Percentiles rank a stretch among this genome's conserved stretches.
Evolutionary conservation across 2,113 vertebrate species (phyloP).

Genomic region (Probosciger aterrimus): DNA sequence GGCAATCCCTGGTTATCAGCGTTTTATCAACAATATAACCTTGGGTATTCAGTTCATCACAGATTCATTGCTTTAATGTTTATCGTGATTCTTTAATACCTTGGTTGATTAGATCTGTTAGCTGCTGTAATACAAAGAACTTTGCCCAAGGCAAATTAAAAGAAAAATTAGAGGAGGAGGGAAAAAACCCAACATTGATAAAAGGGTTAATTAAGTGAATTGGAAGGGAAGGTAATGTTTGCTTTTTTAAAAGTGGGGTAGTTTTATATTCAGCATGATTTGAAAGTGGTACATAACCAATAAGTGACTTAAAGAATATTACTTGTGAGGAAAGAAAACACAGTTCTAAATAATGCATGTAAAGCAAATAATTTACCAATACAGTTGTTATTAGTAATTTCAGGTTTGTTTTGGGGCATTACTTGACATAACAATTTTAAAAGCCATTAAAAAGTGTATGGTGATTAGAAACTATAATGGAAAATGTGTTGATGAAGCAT

Average conservation of each 20-base stretch:
- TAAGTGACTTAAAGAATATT: neutral
- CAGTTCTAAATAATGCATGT: neutral
- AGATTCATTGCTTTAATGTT: slow-evolving; percentile 47
- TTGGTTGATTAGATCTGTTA: slow-evolving; percentile 54
- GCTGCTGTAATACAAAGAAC: slow-evolving; percentile 49
- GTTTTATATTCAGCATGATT: slow-evolving; percentile 18
- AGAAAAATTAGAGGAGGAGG: slow-evolving; percentile 39
- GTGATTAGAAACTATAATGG: neutral
- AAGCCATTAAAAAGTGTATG: neutral
- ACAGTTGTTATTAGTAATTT: neutral
- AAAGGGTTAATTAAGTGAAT: slow-evolving; percentile 59
- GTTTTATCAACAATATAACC: slow-evolving; percentile 49
- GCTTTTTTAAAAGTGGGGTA: neutral
- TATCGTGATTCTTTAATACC: slow-evolving; percentile 5
- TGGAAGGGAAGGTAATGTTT: slow-evolving; percentile 32
- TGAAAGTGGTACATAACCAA: neutral
- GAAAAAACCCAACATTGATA: slow-evolving; percentile 34
- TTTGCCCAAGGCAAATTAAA: slow-evolving; percentile 24
- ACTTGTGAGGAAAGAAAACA: neutral
- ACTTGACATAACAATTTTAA: neutral
- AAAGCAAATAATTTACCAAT: neutral
- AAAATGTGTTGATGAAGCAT: neutral
- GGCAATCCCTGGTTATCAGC: slow-evolving; percentile 25
- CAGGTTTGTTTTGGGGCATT: neutral
- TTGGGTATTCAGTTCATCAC: slow-evolving; percentile 49